A percentile compares a stretch with the other conserved stretches of the same genome.
phyloP scores from a whole-genome alignment of 2,888 invertebrate genomes.

The Cephus pygmeus region DNA sequence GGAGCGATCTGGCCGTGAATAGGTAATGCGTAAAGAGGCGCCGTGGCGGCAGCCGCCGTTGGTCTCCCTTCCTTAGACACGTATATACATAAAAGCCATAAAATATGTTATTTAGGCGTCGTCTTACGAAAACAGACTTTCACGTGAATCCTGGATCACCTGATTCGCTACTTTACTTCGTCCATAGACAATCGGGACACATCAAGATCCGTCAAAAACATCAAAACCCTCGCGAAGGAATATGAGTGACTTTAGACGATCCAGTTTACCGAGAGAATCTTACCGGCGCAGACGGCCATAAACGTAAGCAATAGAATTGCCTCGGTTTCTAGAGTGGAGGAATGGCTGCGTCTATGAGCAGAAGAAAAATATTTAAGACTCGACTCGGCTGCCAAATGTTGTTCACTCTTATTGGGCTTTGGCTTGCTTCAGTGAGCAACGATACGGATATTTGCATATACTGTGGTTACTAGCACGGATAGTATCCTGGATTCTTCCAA shows the following conservation, averaged over 20 bases:
- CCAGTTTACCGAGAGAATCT: not conserved
- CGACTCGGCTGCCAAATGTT: not conserved
- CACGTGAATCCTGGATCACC: not conserved
- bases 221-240: not conserved
- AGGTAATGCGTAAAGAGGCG: conserved; percentile 34
- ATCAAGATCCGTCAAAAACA: not conserved
- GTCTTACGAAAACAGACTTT: not conserved
- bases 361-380: not conserved
- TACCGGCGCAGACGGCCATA: not conserved
- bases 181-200: not conserved
- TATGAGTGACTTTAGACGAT: not conserved
- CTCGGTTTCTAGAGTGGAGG: not conserved
- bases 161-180: not conserved
- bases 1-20: conserved; percentile 38
- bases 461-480: not conserved
- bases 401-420: not conserved
- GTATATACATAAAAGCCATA: conserved; percentile 1
- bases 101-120: conserved; percentile 12
- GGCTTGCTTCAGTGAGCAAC: conserved; percentile 37
- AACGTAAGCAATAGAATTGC: not conserved
- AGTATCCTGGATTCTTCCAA: not conserved
- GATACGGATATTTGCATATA: conserved; percentile 45
- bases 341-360: not conserved
- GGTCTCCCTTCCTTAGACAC: not conserved
- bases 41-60: conserved; percentile 13